Base-by-base conservation (phyloP, 2,888 invertebrate species). In the Heliconius sara region DNA sequence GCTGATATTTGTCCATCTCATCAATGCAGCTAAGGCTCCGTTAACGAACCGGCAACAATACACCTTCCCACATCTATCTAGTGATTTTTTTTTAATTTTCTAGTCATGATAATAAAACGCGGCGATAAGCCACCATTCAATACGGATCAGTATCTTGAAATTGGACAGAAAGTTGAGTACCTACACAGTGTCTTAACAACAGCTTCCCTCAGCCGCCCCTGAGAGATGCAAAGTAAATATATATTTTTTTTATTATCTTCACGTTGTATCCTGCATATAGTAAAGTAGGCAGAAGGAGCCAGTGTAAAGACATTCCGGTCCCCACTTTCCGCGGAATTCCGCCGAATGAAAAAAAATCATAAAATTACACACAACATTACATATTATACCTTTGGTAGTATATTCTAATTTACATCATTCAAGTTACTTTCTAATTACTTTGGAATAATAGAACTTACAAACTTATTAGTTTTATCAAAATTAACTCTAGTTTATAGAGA, bases 381-480 rank as follows among this genome's bases (percentile, higher is more conserved):
- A 47, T 13, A 47, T 4, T 47, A 47, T 16, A n/a, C 22, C 10
- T 60, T 60, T 10, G 6, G 16, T 27, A 66, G 7, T 30, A 19
- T 19, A 66, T 67, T 67, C 12, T 10, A 34, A 34, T n/a, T 68
- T 12, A 68, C 16, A 68, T 22, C 39, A 68, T 39, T 22, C 34
- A 13, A 12, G n/a, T 60, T 52, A 52, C 52, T 52, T 52, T 52
- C 19, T 52, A 22, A 52, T 52, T 19, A n/a, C 60, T 60, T 9
- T 60, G 13, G 57, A n/a, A 73, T 34, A 73, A 60, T 30, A 73
- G 57, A 57, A 34, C 34, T n/a, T 22, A 57, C 30, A 72, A 72
- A 72, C 22, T 72, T 73, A 73, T 73, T 73, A 57, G n/a, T 60
- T 60, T 60, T 60, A 73, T 60, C 60, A 73, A 73, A 60, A 73